Evolutionary conservation across 2,797 vertebrate genomes (phyloP), one percentile per base, ranked within the genome.

Genomic region (Melopsittacus undulatus): DNA sequence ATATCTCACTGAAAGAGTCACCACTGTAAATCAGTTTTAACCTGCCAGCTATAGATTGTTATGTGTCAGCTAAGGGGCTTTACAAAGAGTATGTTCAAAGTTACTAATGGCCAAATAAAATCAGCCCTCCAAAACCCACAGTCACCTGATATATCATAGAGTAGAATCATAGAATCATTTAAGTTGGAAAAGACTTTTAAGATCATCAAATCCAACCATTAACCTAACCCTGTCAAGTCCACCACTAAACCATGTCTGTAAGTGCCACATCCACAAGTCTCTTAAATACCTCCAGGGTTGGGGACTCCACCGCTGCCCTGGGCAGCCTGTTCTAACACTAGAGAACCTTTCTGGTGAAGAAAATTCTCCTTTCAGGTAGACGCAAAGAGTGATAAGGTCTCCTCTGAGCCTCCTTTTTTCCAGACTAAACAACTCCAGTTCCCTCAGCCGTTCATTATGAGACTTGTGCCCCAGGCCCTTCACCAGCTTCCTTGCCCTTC

Each of bases 221-320:
- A 66, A 40, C 5, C 21, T 30, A 6, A 15, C 11, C 34, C 22
- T 64, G 38, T 26, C 29, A 82, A 64, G 12, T 9, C 11, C 22
- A 52, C 16, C 13, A 24, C 15, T 64, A 46, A 66, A 59, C 15
- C 21, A 51, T 29, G 38, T 32, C 21, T 11, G 1, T 49, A 0
- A 0, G 0, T 40, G 29, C n/a, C 10, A 23, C 43, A 34, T 64
- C 49, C 34, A 30, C 18, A 46, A 2, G 1, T 32, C 68, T 59
- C 34, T 80, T 32, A 59, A 51, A 64, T 57, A 51, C 34, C 15
- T 6, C 2, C 11, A 52, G 38, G 19, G 18, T 52, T 0, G 0
- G 26, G 32, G 30, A 64, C n/a, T 40, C 24, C 19, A 81, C 8
- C 29, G 45, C 8, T 32, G 45, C 43, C 38, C 15, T 64, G 10